Evolutionary conservation across 2,888 invertebrate species (phyloP).

Genomic region (Phengaris arion): DNA sequence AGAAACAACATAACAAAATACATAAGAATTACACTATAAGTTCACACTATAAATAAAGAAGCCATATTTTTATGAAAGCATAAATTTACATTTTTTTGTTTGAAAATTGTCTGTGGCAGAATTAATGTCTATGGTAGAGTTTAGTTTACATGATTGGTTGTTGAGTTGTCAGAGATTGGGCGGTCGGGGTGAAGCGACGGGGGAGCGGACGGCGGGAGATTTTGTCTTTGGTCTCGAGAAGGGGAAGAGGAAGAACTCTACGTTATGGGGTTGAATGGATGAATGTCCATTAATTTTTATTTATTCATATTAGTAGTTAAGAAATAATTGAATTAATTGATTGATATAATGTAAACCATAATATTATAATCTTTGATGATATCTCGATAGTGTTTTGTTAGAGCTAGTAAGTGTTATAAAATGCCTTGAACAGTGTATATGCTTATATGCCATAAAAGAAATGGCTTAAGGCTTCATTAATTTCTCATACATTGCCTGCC

Average conservation of each 20-base stretch:
- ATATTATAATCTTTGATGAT: neutral
- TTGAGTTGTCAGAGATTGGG: constrained; percentile 71
- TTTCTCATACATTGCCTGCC: too few relatives aligned
- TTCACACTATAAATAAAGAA: neutral
- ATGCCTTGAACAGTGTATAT: too few relatives aligned
- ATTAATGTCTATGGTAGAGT: constrained; percentile 47
- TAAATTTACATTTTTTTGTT: neutral
- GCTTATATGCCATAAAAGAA: too few relatives aligned
- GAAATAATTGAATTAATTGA: neutral
- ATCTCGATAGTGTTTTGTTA: too few relatives aligned
- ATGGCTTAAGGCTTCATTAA: too few relatives aligned
- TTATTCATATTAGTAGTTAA: neutral
- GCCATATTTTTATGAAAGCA: neutral
- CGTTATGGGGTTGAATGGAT: constrained; percentile 14
- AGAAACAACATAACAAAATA: neutral
- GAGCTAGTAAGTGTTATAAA: too few relatives aligned
- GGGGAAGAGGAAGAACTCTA: constrained; percentile 30
- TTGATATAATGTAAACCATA: neutral
- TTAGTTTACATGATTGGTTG: constrained; percentile 65
- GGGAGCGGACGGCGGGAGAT: constrained; percentile 45
- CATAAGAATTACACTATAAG: neutral
- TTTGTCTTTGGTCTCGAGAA: constrained; percentile 39
- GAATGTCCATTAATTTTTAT: constrained; percentile 3
- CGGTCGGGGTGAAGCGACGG: constrained; percentile 49
- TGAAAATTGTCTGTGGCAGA: constrained; percentile 36